A percentile compares a stretch with the other conserved stretches of the same genome.
Conservation (phyloP, 2,113 vertebrate species). For the Microcebus ravelobensis region DNA sequence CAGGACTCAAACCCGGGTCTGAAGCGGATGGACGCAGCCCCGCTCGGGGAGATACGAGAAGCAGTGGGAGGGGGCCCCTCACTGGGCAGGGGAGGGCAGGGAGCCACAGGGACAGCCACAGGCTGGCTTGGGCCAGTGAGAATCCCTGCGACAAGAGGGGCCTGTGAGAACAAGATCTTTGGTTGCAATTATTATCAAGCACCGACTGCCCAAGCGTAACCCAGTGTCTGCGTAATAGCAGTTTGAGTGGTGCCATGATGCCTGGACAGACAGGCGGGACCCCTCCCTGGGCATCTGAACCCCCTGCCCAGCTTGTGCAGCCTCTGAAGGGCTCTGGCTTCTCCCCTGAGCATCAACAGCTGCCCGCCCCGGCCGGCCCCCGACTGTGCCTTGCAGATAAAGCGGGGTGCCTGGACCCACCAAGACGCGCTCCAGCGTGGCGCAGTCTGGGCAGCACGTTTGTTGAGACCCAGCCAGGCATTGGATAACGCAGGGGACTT, state of each 20-base stretch:
- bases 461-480: background rate
- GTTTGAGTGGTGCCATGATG: background rate
- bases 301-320: background rate
- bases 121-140: fast-evolving
- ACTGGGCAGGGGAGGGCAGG: fast-evolving
- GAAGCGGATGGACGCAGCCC: background rate
- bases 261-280: background rate
- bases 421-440: background rate
- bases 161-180: fast-evolving
- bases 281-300: background rate
- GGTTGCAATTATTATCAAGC: background rate
- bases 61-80: background rate
- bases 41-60: background rate
- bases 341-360: background rate
- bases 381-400: background rate
- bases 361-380: background rate
- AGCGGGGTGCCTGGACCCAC: background rate
- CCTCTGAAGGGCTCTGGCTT: background rate
- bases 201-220: background rate
- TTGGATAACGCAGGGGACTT: background rate
- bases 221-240: fast-evolving
- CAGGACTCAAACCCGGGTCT: background rate
- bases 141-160: fast-evolving
- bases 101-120: background rate
- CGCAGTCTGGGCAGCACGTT: background rate